Percentiles rank a stretch among this genome's conserved stretches.
Conservation (phyloP, 2,113 vertebrate genomes). For the Spilogale gracilis region DNA sequence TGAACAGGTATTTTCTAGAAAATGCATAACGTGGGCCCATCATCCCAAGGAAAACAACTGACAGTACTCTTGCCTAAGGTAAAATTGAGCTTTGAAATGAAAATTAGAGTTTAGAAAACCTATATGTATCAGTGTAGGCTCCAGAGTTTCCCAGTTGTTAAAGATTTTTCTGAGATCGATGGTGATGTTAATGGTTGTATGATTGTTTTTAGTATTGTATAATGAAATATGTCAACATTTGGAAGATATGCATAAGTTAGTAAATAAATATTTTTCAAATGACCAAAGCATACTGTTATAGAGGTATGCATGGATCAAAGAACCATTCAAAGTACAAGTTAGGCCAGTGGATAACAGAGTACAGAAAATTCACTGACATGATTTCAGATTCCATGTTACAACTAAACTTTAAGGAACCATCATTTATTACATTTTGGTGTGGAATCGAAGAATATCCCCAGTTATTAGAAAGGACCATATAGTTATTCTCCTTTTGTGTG, state of each 20-base stretch:
- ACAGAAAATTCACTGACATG: background rate
- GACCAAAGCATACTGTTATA: background rate
- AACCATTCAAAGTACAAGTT: background rate
- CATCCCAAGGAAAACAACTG: background rate
- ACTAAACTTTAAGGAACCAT: background rate
- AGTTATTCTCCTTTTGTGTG: background rate
- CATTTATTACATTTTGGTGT: background rate
- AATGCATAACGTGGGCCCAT: background rate
- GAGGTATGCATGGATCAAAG: background rate
- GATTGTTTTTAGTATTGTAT: background rate
- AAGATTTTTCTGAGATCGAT: slow-evolving; percentile 25
- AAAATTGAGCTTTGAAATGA: slow-evolving; percentile 55
- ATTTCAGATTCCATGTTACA: slow-evolving; percentile 16
- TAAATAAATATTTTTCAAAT: slow-evolving; percentile 18
- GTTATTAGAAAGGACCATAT: background rate
- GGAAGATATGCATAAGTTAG: background rate
- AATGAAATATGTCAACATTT: slow-evolving; percentile 5
- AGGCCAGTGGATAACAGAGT: background rate
- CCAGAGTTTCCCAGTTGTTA: background rate
- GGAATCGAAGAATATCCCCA: background rate
- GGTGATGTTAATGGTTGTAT: background rate
- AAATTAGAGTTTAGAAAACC: slow-evolving; percentile 48
- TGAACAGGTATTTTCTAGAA: background rate
- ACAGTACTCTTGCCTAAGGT: background rate
- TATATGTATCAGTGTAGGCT: background rate